These are phyloP conservation scores for Lepus europaeus DNA, from an alignment of 2,113 vertebrate species.

Conservation along the genomic window DNA sequence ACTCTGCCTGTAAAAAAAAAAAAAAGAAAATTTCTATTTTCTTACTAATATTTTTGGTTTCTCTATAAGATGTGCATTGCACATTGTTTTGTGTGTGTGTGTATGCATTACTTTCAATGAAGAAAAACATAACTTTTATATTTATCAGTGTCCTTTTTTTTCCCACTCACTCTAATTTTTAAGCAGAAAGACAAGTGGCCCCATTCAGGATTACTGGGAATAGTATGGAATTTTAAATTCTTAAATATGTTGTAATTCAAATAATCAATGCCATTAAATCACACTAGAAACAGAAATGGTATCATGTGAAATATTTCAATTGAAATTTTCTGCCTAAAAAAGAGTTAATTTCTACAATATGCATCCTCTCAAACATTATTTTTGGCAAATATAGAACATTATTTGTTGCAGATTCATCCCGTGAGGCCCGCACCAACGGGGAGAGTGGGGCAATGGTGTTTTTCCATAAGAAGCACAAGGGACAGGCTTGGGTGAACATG, in stretches of 20 bases:
- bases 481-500: too few relatives aligned
- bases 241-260: not conserved
- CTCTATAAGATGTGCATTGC: not conserved
- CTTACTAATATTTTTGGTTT: not conserved
- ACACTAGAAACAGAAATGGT: not conserved
- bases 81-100: not conserved
- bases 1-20: too few relatives aligned
- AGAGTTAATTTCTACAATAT: not conserved
- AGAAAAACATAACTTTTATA: not conserved
- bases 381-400: not conserved
- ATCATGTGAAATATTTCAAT: not conserved
- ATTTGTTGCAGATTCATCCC: too few relatives aligned
- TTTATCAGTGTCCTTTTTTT: not conserved
- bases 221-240: not conserved
- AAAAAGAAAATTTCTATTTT: too few relatives aligned
- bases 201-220: not conserved
- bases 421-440: too few relatives aligned
- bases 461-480: too few relatives aligned
- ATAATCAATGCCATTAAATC: not conserved
- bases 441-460: too few relatives aligned
- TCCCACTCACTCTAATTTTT: not conserved
- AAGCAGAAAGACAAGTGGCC: not conserved
- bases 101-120: not conserved
- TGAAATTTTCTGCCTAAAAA: not conserved
- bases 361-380: not conserved